Evolutionary conservation across 1,140 invertebrate genomes (phyloP), one percentile per base, ranked within the genome.

Genomic region (Hyposmocoma kahamanoa): DNA sequence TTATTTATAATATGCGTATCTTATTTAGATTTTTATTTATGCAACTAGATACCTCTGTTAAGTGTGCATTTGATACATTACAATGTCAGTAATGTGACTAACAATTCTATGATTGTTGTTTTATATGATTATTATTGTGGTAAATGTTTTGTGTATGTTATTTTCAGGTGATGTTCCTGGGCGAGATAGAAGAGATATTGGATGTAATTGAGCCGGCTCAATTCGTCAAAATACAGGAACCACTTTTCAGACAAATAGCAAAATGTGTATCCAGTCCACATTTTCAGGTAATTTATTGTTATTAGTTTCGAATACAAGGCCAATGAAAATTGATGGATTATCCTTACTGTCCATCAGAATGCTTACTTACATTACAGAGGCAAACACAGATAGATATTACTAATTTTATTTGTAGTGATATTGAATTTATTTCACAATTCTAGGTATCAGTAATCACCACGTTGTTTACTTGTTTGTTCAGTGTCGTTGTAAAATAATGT

Each of bases 231-330:
- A 97, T 99, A 80, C 96, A 98, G 89, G 96, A 97, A 82, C 96
- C 96, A 58, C 87, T 99, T 59, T 99, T 99, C 88, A 93, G 94
- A 87, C 97, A 99, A 90, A 95, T 99, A 80, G 94, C 98, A 62
- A 95, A 95, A 90, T 99, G 97, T 89, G 97, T 99, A 50, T 98
- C 97, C 78, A 98, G 97, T 91, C 97, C 97, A 79, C 98, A 99
- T 89, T 98, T 98, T 91, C 94, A 95, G 89, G 93, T 94, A 87
- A 64, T 5, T 3, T 34, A 8, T 34, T 15, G 8, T 34, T 34
- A 10, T 8, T 8, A 4, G 11, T 26, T 26, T 26, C 24, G 11
- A 26, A 5, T n/a, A n/a, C n/a, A n/a, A n/a, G n/a, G n/a, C n/a
- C n/a, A n/a, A n/a, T n/a, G n/a, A n/a, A n/a, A n/a, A n/a, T n/a